Percentiles rank a stretch among this genome's conserved stretches.
These are phyloP conservation scores for Asbolus verrucosus DNA, from an alignment of 1,140 invertebrate species.

Conservation along the genomic window DNA sequence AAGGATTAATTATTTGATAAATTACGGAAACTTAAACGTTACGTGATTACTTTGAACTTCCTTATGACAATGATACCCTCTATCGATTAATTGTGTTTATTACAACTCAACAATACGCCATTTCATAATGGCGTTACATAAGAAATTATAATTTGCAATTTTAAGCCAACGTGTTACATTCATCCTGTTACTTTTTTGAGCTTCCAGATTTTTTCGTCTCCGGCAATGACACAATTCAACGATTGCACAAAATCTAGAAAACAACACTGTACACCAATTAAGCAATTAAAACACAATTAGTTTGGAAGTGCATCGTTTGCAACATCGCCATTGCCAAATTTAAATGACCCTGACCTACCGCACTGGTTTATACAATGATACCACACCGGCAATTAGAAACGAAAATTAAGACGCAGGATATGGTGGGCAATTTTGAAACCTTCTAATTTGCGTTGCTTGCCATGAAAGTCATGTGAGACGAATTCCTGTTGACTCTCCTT, in stretches of 20 bases:
- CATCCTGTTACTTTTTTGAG: no score
- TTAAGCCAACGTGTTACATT: slow-evolving; percentile 6
- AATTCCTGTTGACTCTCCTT: no score
- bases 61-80: not conserved
- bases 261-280: not conserved
- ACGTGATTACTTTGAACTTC: not conserved
- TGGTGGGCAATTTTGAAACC: no score
- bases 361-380: no score
- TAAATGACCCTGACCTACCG: slow-evolving; percentile 11
- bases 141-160: not conserved
- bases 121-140: slow-evolving; percentile 8
- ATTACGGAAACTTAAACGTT: not conserved
- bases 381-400: no score
- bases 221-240: not conserved
- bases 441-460: no score
- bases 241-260: slow-evolving; percentile 12
- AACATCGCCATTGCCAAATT: not conserved
- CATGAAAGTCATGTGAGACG: no score
- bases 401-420: no score
- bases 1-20: not conserved
- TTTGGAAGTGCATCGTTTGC: slow-evolving; percentile 7
- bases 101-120: not conserved
- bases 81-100: no score
- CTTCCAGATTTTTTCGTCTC: slow-evolving; percentile 4
- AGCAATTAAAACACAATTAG: slow-evolving; percentile 14